Percentiles rank a stretch among this genome's conserved stretches.
These are phyloP conservation scores for Octopus sinensis DNA, from an alignment of 1,140 invertebrate species.

Conservation along the genomic window DNA sequence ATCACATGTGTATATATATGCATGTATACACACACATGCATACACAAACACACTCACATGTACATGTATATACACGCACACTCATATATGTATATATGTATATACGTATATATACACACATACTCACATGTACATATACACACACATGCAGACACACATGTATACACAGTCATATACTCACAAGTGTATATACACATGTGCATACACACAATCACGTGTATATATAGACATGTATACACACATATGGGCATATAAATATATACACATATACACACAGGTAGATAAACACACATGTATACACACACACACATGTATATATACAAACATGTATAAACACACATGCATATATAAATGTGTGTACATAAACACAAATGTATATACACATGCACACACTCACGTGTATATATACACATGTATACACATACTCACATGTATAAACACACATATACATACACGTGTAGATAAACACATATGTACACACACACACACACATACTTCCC, in stretches of 20 bases:
- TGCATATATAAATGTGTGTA: background rate
- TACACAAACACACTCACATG: too few relatives aligned
- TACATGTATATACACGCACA: too few relatives aligned
- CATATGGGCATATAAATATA: background rate
- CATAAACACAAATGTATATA: background rate
- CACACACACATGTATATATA: background rate
- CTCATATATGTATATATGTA: background rate
- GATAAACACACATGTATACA: background rate
- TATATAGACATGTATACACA: background rate
- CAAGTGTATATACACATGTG: background rate
- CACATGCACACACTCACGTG: background rate
- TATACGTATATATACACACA: background rate
- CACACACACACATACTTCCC: background rate
- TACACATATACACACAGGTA: background rate
- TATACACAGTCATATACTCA: background rate
- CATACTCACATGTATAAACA: background rate
- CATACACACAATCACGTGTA: background rate
- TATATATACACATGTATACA: background rate
- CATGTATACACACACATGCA: too few relatives aligned
- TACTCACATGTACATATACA: background rate
- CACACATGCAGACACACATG: background rate
- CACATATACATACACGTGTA: background rate
- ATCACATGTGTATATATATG: too few relatives aligned
- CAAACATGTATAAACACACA: background rate
- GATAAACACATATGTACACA: background rate